Percentiles rank a stretch among this genome's conserved stretches.
These are phyloP conservation scores for Battus philenor DNA, from an alignment of 1,140 invertebrate species.

Conservation along the genomic window DNA sequence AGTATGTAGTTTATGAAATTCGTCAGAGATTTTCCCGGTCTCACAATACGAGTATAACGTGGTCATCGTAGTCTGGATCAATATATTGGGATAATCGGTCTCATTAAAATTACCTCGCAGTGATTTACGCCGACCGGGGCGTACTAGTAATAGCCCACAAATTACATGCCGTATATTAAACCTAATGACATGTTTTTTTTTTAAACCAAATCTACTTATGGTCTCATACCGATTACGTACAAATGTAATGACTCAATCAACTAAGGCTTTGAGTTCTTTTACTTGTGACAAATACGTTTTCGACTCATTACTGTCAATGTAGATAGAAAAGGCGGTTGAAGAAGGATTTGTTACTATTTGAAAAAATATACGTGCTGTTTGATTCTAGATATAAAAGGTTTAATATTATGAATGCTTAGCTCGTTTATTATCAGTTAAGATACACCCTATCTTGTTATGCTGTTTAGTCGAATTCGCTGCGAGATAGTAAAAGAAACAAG, in stretches of 20 bases:
- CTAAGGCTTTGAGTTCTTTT: not conserved
- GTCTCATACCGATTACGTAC: constrained; percentile 3
- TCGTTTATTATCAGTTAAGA: no score
- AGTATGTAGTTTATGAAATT: no score
- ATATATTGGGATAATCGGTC: constrained; percentile 22
- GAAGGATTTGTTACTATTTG: no score
- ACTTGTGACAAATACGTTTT: no score
- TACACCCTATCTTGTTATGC: no score
- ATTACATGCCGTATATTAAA: constrained; percentile 11
- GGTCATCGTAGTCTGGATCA: constrained; percentile 15
- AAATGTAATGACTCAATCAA: constrained; percentile 4
- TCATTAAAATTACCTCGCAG: constrained; percentile 18
- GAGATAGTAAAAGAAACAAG: no score
- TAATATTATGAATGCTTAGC: no score
- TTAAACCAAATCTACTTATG: constrained; percentile 1
- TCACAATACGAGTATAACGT: not conserved
- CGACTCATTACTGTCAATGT: no score
- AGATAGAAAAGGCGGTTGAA: no score
- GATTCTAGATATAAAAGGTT: no score
- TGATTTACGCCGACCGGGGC: constrained; percentile 8
- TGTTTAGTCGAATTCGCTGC: no score
- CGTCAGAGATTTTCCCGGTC: not conserved
- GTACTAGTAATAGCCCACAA: constrained; percentile 13
- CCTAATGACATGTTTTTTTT: constrained; percentile 14
- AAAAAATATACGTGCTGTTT: no score